These are phyloP conservation scores for Porites lobata DNA, from an alignment of 92 coral and sea anemone species.

Conservation along the genomic window DNA sequence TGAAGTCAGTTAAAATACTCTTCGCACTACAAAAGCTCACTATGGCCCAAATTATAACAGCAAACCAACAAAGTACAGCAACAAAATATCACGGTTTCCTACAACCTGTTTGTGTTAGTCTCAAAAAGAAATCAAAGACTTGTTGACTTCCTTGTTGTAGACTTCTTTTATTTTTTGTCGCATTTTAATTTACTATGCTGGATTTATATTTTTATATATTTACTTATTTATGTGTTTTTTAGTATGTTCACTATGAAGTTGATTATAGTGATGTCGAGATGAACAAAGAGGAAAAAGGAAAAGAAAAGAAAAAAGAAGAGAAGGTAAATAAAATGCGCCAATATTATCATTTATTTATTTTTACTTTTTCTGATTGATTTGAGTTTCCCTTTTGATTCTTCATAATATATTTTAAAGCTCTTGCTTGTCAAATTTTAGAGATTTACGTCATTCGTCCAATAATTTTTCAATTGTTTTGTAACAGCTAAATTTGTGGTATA, in stretches of 20 bases:
- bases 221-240: not conserved
- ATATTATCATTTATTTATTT: not conserved
- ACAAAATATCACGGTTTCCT: no score
- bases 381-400: not conserved
- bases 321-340: conserved; percentile 18
- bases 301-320: conserved; percentile 82
- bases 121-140: not conserved
- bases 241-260: conserved; percentile 99
- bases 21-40: no score
- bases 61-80: no score
- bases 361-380: not conserved
- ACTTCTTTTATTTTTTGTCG: not conserved
- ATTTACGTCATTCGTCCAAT: no score
- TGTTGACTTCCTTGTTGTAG: not conserved
- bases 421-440: no score
- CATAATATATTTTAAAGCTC: no score
- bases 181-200: not conserved
- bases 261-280: conserved; percentile 96
- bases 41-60: no score
- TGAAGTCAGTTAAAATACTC: not conserved
- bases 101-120: no score
- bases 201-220: not conserved
- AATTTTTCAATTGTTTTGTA: no score
- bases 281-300: conserved; percentile 90
- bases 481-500: no score